Evolutionary conservation across 2,797 vertebrate genomes (phyloP), one percentile per base, ranked within the genome.

Genomic region (Hipposideros larvatus): DNA sequence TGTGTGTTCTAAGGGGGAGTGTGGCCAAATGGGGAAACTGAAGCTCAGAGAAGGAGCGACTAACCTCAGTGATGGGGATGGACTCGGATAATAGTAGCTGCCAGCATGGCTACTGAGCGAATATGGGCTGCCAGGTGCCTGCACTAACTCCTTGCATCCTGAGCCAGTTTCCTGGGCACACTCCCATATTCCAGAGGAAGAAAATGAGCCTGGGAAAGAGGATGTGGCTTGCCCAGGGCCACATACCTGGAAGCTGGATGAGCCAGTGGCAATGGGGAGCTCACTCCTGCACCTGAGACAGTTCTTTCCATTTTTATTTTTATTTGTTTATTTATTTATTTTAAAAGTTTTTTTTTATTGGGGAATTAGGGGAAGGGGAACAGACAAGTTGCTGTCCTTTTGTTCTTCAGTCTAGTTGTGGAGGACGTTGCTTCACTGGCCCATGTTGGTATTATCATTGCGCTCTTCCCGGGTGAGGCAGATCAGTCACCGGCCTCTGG

Each of bases 11-110:
- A 11, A n/a, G 31, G 24, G n/a, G 55, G 28, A 18, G 11, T 28
- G 63, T 46, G 57, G 41, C 51, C 71, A 43, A 59, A 31, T 0
- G 53, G 71, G 66, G 97, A 92, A 82, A 93, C 83, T 70, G 92
- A 88, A 86, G 41, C 90, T 84, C 21, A 9, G 73, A 46, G 46
- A 37, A 55, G 6, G 10, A 5, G 78, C 48, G 7, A 18, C 53
- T 28, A 19, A 22, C 61, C 61, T 41, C 7, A 0, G 14, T 10
- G 31, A 31, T 1, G 24, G n/a, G 57, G 48, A 26, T n/a, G 13
- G 61, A 18, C 63, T 48, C 18, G 3, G 18, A 19, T 9, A 4
- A 61, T 5, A 16, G 46, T 0, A 46, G 66, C 68, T 1, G 0
- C 24, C 11, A 5, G 19, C 34, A 2, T 0, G 16, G 26, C 24